phyloP scores from a whole-genome alignment of 2,888 invertebrate genomes.

The Anorthoa munda region DNA sequence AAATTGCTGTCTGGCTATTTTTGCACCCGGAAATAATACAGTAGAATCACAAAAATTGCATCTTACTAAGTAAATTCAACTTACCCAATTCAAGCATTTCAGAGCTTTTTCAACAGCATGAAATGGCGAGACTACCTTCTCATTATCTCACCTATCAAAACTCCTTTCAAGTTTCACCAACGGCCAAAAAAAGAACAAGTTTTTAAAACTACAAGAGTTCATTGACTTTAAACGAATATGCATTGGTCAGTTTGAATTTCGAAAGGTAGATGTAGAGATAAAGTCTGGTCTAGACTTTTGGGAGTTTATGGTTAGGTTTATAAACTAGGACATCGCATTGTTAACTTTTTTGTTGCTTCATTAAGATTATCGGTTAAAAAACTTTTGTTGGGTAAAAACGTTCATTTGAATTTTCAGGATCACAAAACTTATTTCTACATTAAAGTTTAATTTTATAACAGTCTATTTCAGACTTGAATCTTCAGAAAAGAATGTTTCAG shows the following conservation, averaged over 20 bases:
- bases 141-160: slow-evolving; percentile 20
- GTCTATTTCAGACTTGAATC: neutral
- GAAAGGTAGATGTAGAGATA: slow-evolving; percentile 62
- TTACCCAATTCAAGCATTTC: neutral
- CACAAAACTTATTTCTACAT: neutral
- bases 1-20: neutral
- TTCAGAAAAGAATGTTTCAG: neutral
- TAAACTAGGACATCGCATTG: slow-evolving; percentile 51
- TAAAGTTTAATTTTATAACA: neutral
- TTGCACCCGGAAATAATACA: neutral
- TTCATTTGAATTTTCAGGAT: neutral
- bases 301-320: slow-evolving; percentile 35
- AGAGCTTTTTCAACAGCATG: neutral
- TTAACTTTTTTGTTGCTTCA: slow-evolving; percentile 28
- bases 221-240: slow-evolving; percentile 53
- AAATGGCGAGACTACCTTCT: slow-evolving; percentile 6
- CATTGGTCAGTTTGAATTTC: slow-evolving; percentile 55
- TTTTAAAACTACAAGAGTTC: slow-evolving; percentile 53
- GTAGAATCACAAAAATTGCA: neutral
- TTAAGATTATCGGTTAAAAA: slow-evolving; percentile 16
- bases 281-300: slow-evolving; percentile 61
- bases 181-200: slow-evolving; percentile 52
- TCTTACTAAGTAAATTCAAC: neutral
- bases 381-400: neutral
- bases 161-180: slow-evolving; percentile 41